phyloP scores from a whole-genome alignment of 2,797 vertebrate genomes.

The Acanthornis magna region DNA sequence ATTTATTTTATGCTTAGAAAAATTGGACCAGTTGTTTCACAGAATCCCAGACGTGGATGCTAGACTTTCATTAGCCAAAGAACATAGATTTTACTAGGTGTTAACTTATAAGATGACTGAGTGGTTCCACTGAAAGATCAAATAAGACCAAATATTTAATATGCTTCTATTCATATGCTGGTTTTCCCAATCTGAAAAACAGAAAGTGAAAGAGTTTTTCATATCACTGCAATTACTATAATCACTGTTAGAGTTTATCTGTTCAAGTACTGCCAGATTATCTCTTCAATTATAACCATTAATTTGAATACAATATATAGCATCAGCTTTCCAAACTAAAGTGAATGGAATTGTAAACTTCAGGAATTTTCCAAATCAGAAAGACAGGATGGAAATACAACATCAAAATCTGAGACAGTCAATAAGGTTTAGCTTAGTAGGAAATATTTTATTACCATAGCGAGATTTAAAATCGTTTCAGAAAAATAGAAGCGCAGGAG shows the following conservation, averaged over 20 bases:
- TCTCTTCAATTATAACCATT: neutral
- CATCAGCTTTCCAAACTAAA: neutral
- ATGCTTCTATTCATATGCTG: constrained; percentile 35
- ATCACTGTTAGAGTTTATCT: neutral
- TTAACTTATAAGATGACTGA: constrained; percentile 53
- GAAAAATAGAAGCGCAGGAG: neutral
- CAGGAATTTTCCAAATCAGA: constrained; percentile 11
- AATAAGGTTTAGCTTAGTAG: constrained; percentile 1
- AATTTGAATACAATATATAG: neutral
- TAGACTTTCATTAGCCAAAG: constrained; percentile 39
- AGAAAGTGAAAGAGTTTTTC: neutral
- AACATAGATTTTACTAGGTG: constrained; percentile 59
- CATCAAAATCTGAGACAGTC: neutral
- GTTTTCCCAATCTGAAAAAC: constrained; percentile 45
- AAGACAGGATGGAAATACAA: neutral
- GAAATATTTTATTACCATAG: constrained; percentile 41
- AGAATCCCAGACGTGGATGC: neutral
- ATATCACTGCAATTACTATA: neutral
- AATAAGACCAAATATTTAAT: constrained; percentile 64
- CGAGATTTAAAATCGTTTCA: constrained; percentile 9
- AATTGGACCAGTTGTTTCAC: constrained; percentile 9
- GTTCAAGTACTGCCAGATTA: neutral
- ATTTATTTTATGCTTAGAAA: neutral
- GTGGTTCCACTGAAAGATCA: constrained; percentile 50
- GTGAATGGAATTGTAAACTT: neutral